Evolutionary conservation across 2,113 vertebrate genomes (phyloP).

Genomic region (Rhinichthys klamathensis): DNA sequence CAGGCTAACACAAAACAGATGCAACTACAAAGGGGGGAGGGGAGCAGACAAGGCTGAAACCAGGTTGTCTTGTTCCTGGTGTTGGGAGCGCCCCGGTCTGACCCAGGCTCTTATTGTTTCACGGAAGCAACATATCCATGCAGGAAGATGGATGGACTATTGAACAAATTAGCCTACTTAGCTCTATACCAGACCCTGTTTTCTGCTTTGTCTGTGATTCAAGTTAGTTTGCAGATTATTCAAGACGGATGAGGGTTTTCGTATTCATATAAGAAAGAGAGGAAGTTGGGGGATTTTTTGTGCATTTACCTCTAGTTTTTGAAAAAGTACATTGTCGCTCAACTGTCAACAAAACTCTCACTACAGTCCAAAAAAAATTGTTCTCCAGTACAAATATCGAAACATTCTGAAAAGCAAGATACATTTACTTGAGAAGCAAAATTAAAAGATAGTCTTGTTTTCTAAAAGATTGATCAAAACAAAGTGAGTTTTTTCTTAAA

Average conservation of each 20-base stretch:
- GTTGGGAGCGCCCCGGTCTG: slow-evolving; percentile 24
- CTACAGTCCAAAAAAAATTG: neutral
- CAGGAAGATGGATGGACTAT: slow-evolving; percentile 54
- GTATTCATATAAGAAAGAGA: slow-evolving; percentile 33
- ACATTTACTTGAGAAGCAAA: neutral
- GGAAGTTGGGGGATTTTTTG: slow-evolving; percentile 11
- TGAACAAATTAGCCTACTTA: slow-evolving; percentile 52
- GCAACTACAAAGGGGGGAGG: slow-evolving; percentile 42
- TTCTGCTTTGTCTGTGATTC: slow-evolving; percentile 46
- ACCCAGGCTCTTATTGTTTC: slow-evolving; percentile 50
- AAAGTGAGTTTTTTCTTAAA: neutral
- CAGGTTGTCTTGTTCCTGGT: slow-evolving; percentile 30
- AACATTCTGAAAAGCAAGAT: neutral
- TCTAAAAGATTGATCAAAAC: neutral
- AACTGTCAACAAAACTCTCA: neutral
- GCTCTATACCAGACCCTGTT: slow-evolving; percentile 47
- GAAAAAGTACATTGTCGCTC: neutral
- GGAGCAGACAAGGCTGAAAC: slow-evolving; percentile 42
- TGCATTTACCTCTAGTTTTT: neutral
- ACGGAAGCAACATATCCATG: slow-evolving; percentile 40
- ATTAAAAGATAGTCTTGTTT: neutral
- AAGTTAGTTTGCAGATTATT: slow-evolving; percentile 49
- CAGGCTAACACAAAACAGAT: slow-evolving; percentile 56
- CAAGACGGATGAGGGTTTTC: slow-evolving; percentile 34
- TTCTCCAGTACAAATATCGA: neutral